Conservation (phyloP, 37 sponge, comb jelly and placozoan species). For the Spongilla lacustris region DNA sequence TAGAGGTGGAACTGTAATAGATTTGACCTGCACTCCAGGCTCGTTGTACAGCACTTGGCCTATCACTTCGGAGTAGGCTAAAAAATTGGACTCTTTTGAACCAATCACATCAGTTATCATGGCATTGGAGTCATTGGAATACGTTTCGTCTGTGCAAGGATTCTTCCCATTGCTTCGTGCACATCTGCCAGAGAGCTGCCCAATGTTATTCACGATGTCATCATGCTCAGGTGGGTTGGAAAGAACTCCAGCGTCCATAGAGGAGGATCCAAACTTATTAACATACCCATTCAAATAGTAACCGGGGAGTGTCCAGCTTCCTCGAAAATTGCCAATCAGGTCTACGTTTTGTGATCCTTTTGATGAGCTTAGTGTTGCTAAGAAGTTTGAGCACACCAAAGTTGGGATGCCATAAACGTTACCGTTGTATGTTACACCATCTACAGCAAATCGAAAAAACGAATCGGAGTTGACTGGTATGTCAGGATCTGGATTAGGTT, state of each 20-base stretch:
- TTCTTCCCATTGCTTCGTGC: background rate
- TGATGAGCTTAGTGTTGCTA: background rate
- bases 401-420: conserved; percentile 31
- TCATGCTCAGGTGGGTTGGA: conserved; percentile 1
- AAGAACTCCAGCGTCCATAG: background rate
- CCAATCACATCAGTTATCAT: background rate
- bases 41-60: conserved; percentile 11
- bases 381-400: conserved; percentile 23
- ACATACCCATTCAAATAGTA: conserved; percentile 27
- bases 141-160: conserved; percentile 3
- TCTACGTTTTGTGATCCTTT: background rate
- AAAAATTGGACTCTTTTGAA: background rate
- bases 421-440: background rate
- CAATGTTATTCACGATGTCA: background rate
- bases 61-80: conserved; percentile 16
- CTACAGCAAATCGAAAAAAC: conserved; percentile 11
- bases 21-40: background rate
- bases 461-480: background rate
- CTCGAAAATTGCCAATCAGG: conserved; percentile 1
- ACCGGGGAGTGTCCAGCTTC: conserved; percentile 17
- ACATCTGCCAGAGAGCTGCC: conserved; percentile 12
- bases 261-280: background rate
- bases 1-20: too few species aligned
- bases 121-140: background rate
- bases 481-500: conserved; percentile 9